Evolutionary conservation across 2,888 invertebrate genomes (phyloP), one percentile per base, ranked within the genome.

Genomic region (Malachius bipustulatus): DNA sequence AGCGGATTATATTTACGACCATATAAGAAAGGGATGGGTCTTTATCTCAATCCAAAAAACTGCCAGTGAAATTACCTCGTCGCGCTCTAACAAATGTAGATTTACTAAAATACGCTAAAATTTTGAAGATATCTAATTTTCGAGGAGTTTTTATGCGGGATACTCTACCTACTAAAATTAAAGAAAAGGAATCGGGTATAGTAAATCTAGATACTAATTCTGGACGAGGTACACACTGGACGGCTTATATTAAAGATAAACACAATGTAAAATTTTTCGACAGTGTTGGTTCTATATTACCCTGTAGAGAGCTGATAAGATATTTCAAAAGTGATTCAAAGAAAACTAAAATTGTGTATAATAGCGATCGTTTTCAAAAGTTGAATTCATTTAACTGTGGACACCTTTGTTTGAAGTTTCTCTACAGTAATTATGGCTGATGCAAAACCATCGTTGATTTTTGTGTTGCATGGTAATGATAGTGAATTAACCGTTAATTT

Each of bases 61-160:
- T 43, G 3, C 37, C 34, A 32, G 14, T 37, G 32, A 38, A 39
- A 35, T 34, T 45, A 35, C 43, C 46, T 30, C 30, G 30, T 30
- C 37, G 38, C 29, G 34, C 46, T 6, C 32, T 44, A 12, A 35
- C 16, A n/a, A 37, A 44, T 16, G 6, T 26, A 10, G 41, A 46
- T 16, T n/a, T 46, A 19, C 19, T 30, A 10, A 32, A 36, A 16
- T 44, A 37, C 37, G 42, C 35, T 3, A 40, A 41, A 29, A 15
- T 15, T 12, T 24, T 35, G 4, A 32, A 40, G 32, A 44, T 45
- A 27, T 36, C 35, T 27, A 14, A 44, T 39, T 47, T 47, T 41
- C 14, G 39, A 38, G 44, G 44, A 8, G 37, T 47, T 6, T 47
- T 41, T 36, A 44, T 43, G 43, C 19, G 38, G 19, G 37, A 44